Evolutionary conservation across 2,113 vertebrate genomes (phyloP).

Genomic region (Hyaena hyaena): DNA sequence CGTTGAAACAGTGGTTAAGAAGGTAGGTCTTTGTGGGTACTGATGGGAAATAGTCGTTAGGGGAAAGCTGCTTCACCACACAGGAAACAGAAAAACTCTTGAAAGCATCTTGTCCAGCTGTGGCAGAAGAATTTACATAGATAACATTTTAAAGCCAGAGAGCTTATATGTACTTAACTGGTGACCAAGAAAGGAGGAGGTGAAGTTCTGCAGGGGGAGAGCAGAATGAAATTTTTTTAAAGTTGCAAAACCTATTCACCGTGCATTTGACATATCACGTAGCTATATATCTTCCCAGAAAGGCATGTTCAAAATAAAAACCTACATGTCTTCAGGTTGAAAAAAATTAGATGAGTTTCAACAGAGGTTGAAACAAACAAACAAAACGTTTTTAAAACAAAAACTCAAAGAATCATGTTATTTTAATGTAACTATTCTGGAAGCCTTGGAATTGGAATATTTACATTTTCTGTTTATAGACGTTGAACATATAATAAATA

Average conservation of each 20-base stretch:
- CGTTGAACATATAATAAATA: not conserved
- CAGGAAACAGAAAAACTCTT: slow-evolving; percentile 88
- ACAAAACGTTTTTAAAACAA: not conserved
- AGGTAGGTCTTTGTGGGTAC: slow-evolving; percentile 93
- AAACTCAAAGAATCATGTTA: not conserved
- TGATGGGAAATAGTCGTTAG: slow-evolving; percentile 96
- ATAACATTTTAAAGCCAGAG: slow-evolving; percentile 79
- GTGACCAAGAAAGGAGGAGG: slow-evolving; percentile 8
- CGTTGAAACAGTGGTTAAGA: slow-evolving; percentile 94
- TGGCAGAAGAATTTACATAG: slow-evolving; percentile 83
- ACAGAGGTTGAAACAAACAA: not conserved
- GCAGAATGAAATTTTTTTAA: not conserved
- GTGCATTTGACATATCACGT: not conserved
- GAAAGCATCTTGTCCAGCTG: slow-evolving; percentile 89
- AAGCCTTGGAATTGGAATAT: not conserved
- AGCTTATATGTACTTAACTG: slow-evolving; percentile 57
- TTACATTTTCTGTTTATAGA: not conserved
- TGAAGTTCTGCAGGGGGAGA: slow-evolving; percentile 30
- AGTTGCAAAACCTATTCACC: not conserved
- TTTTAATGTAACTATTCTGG: not conserved
- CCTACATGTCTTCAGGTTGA: not conserved
- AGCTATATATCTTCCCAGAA: not conserved
- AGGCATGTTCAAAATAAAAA: not conserved
- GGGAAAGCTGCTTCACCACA: slow-evolving; percentile 86
- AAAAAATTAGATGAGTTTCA: not conserved